These are phyloP conservation scores for Pissodes strobi DNA, from an alignment of 1,140 invertebrate genomes.

Conservation along the genomic window DNA sequence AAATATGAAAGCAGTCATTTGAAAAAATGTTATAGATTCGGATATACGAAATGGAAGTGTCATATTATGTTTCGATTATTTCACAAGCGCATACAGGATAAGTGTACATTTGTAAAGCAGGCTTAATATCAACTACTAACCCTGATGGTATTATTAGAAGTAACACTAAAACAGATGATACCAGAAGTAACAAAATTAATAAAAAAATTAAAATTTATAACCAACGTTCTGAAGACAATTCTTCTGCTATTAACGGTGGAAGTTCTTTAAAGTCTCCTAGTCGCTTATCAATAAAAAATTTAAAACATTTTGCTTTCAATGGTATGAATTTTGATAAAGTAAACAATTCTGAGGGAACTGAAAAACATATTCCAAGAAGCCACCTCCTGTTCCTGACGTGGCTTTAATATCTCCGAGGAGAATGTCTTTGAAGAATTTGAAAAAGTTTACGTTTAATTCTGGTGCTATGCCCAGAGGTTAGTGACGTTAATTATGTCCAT, in stretches of 20 bases:
- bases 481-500: too few relatives aligned
- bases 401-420: conserved; percentile 7
- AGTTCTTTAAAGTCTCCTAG: too few relatives aligned
- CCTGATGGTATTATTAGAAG: conserved; percentile 62
- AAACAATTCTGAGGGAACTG: too few relatives aligned
- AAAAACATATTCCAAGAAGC: conserved; percentile 3
- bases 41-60: too few relatives aligned
- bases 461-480: too few relatives aligned
- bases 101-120: conserved; percentile 67
- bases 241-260: too few relatives aligned
- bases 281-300: neutral
- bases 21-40: neutral
- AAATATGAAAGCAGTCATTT: neutral
- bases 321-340: too few relatives aligned
- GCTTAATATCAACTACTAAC: conserved; percentile 75
- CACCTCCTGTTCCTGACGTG: conserved; percentile 1
- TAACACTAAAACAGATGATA: conserved; percentile 41
- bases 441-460: conserved; percentile 57
- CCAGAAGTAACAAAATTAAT: too few relatives aligned
- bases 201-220: neutral
- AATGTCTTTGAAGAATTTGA: conserved; percentile 56
- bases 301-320: neutral
- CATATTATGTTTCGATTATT: too few relatives aligned
- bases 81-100: too few relatives aligned
- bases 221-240: neutral